Evolutionary conservation across 2,888 invertebrate genomes (phyloP), one percentile per base, ranked within the genome.

Genomic region (Byasa hedistus): DNA sequence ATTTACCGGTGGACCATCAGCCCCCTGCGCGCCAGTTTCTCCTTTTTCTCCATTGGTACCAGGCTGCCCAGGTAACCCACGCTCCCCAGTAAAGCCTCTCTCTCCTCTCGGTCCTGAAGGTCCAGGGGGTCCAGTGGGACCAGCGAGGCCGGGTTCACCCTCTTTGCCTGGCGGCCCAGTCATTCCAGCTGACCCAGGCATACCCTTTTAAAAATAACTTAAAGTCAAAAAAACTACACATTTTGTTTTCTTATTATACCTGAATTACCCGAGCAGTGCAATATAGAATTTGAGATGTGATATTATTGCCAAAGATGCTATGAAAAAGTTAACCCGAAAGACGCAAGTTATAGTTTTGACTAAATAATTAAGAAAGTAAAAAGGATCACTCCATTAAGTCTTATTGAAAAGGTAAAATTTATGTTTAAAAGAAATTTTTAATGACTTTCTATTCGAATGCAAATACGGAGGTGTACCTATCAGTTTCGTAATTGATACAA

Each of bases 111-210:
- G 92, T 15, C 95, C 95, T 1, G 91, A 81, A 0, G 91, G 83
- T 0, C 95, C 95, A 0, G 93, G 85, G 0, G 92, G 90, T 0
- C 95, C 95, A 2, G 91, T 83, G 1, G 93, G 93, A 1, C 96
- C 96, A 63, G 95, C 94, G 17, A 94, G 79, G 1, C 96, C 96
- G 2, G 93, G 84, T 77, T 95, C 95, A 3, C 97, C 97, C 81
- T 97, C 96, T 84, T 96, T 96, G n/a, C 96, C 96, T 1, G 95
- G 92, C 10, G 93, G 81, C 0, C 97, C 97, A 2, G 95, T 93
- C 77, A 93, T 93, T 1, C 96, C 96, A 44, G 95, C 92, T 51
- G 94, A 82, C 69, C 96, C 96, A 22, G 96, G 96, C 78, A 96
- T 92, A 54, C 95, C 95, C 94, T 57, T 44, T 10, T 61, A 23